Evolutionary conservation across 2,113 vertebrate species (phyloP), one percentile per base, ranked within the genome.

Genomic region (Forbesichthys papilliferus): DNA sequence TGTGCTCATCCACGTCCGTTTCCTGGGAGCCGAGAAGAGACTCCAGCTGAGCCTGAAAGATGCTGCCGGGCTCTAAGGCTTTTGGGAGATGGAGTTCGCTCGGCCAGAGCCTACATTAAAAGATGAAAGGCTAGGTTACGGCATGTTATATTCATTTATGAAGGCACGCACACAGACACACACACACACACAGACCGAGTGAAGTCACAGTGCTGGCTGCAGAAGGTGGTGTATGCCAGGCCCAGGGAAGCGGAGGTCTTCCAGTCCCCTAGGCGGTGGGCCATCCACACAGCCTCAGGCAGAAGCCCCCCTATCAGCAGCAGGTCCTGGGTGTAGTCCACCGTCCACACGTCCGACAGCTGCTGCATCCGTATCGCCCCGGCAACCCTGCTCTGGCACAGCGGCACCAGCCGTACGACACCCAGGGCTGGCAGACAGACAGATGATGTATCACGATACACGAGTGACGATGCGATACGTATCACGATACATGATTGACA

Each of bases 201-300:
- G 48, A 92, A 86, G 73, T 81, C 78, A 1, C 67, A 62, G 46
- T 87, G 71, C 9, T 81, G 77, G 14, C 85, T 81, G 77, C 85
- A 91, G 75, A 93, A 94, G 1, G 84, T 82, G 0, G 88, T 90
- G 79, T 95, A 96, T 9, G 94, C 94, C 74, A 96, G 78, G 56
- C 94, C 92, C 68, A 99, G 77, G 20, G 95, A 93, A 59, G 93
- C 90, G 0, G 96, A 93, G 1, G 93, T 93, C 79, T 98, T 99
- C 98, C 98, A 98, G 83, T 98, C 93, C n/a, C 97, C 96, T 62
- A 99, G 93, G 64, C 86, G 91, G 52, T 79, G 87, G 10, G 95
- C 92, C 78, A 99, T 74, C 96, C 97, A 99, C 46, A 91, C 93
- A 9, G 96, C 93, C 78, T 99, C 98, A 36, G 96, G 95, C 74